Evolutionary conservation across 1,140 invertebrate genomes (phyloP).

Genomic region (Neelides sp.): DNA sequence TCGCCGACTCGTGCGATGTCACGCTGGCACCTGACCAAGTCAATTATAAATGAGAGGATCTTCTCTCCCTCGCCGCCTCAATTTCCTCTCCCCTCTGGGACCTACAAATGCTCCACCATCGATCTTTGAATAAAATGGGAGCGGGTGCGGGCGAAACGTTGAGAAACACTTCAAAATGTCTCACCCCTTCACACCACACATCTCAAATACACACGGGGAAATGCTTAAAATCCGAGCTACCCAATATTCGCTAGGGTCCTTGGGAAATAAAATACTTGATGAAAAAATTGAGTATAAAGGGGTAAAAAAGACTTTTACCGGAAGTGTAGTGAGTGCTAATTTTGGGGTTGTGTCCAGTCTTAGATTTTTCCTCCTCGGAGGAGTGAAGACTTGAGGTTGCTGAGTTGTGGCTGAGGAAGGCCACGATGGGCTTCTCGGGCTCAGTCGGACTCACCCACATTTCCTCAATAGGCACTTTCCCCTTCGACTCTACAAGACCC

Average conservation of each 20-base stretch:
- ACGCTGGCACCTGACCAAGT: slow-evolving; percentile 29
- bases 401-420: slow-evolving; percentile 17
- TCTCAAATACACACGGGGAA: no score
- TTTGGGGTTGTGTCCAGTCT: slow-evolving; percentile 30
- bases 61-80: no score
- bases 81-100: slow-evolving; percentile 3
- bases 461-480: slow-evolving; percentile 73
- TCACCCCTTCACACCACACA: no score
- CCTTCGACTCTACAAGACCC: slow-evolving; percentile 79
- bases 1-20: slow-evolving; percentile 33
- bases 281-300: no score
- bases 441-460: slow-evolving; percentile 62
- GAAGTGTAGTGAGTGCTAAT: slow-evolving; percentile 25
- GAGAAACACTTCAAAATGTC: no score
- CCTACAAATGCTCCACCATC: background rate
- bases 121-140: no score
- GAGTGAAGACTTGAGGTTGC: slow-evolving; percentile 26
- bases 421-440: slow-evolving; percentile 27
- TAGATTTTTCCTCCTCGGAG: slow-evolving; percentile 26
- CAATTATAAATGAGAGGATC: slow-evolving; percentile 14
- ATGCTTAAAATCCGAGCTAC: no score
- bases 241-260: no score
- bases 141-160: no score
- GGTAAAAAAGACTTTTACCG: no score
- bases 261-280: no score